Evolutionary conservation across 2,888 invertebrate genomes (phyloP).

Genomic region (Protodeltote pygarga): DNA sequence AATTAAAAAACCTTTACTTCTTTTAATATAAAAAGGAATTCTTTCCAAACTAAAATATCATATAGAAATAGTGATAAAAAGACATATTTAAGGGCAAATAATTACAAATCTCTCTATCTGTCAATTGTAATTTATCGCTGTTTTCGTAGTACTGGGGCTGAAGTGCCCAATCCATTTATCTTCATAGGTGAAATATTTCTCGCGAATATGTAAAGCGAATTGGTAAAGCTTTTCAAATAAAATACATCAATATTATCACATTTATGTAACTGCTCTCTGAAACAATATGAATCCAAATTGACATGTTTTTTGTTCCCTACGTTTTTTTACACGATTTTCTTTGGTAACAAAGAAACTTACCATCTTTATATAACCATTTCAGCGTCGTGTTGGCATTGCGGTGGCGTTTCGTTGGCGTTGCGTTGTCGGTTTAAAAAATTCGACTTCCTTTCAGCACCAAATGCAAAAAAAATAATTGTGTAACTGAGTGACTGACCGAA

Average conservation of each 20-base stretch:
- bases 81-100: too few relatives aligned
- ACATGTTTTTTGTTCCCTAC: conserved; percentile 5
- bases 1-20: too few relatives aligned
- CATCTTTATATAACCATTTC: conserved; percentile 15
- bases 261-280: background rate
- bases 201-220: conserved; percentile 27
- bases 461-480: too few relatives aligned
- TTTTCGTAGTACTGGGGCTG: conserved; percentile 22
- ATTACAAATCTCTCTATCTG: background rate
- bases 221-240: conserved; percentile 18
- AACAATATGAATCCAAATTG: background rate
- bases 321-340: conserved; percentile 1
- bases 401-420: too few relatives aligned
- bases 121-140: conserved; percentile 31
- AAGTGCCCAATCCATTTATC: conserved; percentile 41
- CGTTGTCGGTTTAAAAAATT: too few relatives aligned
- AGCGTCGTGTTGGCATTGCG: conserved; percentile 8
- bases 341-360: conserved; percentile 6
- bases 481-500: too few relatives aligned
- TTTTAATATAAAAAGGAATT: too few relatives aligned
- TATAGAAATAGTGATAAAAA: too few relatives aligned
- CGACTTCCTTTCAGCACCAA: too few relatives aligned
- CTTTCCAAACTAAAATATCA: too few relatives aligned
- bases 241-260: conserved; percentile 16
- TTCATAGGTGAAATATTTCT: conserved; percentile 37